Evolutionary conservation across 2,888 invertebrate genomes (phyloP).

Genomic region (Cinara cedri): DNA sequence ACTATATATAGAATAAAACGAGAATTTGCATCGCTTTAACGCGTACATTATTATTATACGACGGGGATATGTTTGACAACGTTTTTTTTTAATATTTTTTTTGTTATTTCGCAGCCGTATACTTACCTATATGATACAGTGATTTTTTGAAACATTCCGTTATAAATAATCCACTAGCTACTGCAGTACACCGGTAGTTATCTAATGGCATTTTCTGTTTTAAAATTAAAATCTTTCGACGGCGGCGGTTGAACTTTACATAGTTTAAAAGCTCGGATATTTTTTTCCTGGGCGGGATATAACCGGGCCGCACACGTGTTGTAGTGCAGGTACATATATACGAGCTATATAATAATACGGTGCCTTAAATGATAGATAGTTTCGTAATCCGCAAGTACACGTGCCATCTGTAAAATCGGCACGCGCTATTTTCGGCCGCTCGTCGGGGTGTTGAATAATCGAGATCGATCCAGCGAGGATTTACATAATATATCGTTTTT

Average conservation of each 20-base stretch:
- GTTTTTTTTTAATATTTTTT: slow-evolving; percentile 14
- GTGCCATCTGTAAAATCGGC: background rate
- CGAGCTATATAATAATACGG: too few species aligned
- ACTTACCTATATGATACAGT: background rate
- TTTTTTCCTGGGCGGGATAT: background rate
- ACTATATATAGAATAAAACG: background rate
- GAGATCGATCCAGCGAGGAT: too few species aligned
- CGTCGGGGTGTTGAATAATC: too few species aligned
- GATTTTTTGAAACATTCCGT: background rate
- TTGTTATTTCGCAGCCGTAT: too few species aligned
- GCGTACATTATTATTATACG: background rate
- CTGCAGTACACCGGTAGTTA: too few species aligned
- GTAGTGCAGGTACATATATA: too few species aligned
- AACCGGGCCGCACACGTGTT: background rate
- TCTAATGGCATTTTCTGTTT: background rate
- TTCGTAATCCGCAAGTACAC: background rate
- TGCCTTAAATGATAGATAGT: background rate
- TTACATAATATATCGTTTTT: too few species aligned
- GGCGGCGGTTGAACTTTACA: too few species aligned
- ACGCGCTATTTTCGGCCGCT: background rate
- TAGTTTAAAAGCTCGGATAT: background rate
- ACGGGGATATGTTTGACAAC: slow-evolving; percentile 10
- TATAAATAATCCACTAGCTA: background rate
- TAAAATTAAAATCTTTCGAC: slow-evolving; percentile 17
- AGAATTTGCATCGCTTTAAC: background rate